Conservation (phyloP, 2,797 vertebrate genomes). For the Pipistrellus pygmaeus region DNA sequence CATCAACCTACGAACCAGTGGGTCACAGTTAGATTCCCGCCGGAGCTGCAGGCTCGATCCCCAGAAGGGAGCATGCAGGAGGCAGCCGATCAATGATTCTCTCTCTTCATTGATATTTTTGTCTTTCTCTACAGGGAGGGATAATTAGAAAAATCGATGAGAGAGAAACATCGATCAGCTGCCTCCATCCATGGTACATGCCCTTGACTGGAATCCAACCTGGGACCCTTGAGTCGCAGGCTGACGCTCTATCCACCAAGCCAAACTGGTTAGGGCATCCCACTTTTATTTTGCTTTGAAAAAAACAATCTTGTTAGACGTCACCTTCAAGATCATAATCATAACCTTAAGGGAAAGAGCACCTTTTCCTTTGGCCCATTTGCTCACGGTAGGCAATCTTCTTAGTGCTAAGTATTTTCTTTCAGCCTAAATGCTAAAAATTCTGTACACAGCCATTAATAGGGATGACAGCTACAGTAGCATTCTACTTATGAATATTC, state of each 20-base stretch:
- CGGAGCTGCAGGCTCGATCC: no score
- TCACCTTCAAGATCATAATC: conserved; percentile 69
- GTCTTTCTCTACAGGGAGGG: not conserved
- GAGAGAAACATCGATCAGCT: no score
- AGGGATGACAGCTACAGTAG: conserved; percentile 85
- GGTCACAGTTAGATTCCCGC: not conserved
- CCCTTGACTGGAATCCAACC: no score
- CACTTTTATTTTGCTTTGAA: conserved; percentile 72
- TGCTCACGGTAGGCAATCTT: conserved; percentile 68
- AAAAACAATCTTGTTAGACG: conserved; percentile 75
- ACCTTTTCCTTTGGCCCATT: conserved; percentile 70
- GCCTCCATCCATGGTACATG: no score
- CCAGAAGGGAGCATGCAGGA: no score
- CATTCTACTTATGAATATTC: conserved; percentile 89
- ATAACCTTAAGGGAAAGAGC: conserved; percentile 60
- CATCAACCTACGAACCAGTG: not conserved
- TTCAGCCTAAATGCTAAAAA: conserved; percentile 86
- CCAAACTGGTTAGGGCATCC: not conserved
- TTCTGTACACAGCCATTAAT: conserved; percentile 79
- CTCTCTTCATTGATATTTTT: no score
- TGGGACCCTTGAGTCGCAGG: no score
- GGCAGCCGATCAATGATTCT: no score
- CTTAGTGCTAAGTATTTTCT: conserved; percentile 80
- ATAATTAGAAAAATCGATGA: no score
- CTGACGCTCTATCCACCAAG: no score